Evolutionary conservation across 2,888 invertebrate genomes (phyloP).

Genomic region (Emmelina monodactyla): DNA sequence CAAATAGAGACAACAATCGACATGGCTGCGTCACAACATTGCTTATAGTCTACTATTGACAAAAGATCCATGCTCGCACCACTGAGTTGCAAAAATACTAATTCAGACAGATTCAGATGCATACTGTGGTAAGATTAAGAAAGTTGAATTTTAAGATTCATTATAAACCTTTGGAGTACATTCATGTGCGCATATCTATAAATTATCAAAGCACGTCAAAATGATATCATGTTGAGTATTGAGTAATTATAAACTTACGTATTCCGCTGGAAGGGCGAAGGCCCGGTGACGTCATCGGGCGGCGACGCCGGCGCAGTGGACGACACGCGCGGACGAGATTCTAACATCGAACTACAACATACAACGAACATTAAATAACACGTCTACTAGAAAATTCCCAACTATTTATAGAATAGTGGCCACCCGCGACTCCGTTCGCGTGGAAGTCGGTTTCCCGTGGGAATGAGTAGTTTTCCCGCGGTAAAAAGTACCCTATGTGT

Average conservation of each 20-base stretch:
- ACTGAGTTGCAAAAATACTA: not conserved
- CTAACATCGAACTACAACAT: conserved; percentile 29
- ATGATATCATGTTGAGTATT: too few relatives aligned
- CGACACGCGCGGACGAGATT: conserved; percentile 32
- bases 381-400: too few relatives aligned
- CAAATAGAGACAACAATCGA: not conserved
- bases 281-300: conserved; percentile 37
- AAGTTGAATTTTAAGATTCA: not conserved
- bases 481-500: too few relatives aligned
- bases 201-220: not conserved
- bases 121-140: not conserved
- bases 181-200: not conserved
- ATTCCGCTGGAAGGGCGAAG: conserved; percentile 47
- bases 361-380: too few relatives aligned
- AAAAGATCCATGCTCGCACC: not conserved
- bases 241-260: too few relatives aligned
- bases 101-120: not conserved
- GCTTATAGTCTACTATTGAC: not conserved
- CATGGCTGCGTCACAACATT: not conserved
- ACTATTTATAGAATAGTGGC: too few relatives aligned
- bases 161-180: not conserved
- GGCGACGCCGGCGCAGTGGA: conserved; percentile 47
- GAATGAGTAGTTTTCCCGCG: too few relatives aligned
- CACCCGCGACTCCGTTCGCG: too few relatives aligned
- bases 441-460: too few relatives aligned